These are phyloP conservation scores for Hydrolagus colliei DNA, from an alignment of 2,797 vertebrate genomes.

Conservation along the genomic window DNA sequence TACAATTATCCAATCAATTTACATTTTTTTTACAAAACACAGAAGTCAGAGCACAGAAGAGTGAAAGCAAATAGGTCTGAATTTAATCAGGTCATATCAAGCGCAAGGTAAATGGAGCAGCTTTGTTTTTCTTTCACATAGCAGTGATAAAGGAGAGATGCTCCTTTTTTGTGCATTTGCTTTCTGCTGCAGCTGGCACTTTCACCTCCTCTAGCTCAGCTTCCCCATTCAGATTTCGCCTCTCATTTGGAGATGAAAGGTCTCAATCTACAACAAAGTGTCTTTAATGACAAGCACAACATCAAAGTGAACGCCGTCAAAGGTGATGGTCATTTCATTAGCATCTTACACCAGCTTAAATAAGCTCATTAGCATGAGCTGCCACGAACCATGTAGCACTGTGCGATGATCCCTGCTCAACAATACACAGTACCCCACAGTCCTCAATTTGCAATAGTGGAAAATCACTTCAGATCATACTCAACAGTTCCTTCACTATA, in stretches of 20 bases:
- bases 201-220: not conserved
- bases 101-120: not conserved
- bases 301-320: conserved; percentile 21
- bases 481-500: not conserved
- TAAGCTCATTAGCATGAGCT: conserved; percentile 23
- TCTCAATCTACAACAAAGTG: conserved; percentile 23
- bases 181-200: conserved; percentile 23
- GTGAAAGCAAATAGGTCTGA: not conserved
- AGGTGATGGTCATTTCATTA: conserved; percentile 28
- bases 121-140: conserved; percentile 2
- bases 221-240: conserved; percentile 5
- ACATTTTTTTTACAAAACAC: not conserved
- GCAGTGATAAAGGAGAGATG: not conserved
- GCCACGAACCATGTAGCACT: conserved; percentile 43
- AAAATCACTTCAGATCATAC: not conserved
- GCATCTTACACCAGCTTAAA: not conserved
- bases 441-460: not conserved
- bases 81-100: not conserved
- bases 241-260: conserved; percentile 25
- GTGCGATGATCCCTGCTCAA: conserved; percentile 47
- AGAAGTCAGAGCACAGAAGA: not conserved
- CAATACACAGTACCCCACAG: not conserved
- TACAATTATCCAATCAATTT: not conserved
- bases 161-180: not conserved
- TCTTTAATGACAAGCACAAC: not conserved